These are phyloP conservation scores for Megatriorchis doriae DNA, from an alignment of 2,113 vertebrate genomes.

Conservation along the genomic window DNA sequence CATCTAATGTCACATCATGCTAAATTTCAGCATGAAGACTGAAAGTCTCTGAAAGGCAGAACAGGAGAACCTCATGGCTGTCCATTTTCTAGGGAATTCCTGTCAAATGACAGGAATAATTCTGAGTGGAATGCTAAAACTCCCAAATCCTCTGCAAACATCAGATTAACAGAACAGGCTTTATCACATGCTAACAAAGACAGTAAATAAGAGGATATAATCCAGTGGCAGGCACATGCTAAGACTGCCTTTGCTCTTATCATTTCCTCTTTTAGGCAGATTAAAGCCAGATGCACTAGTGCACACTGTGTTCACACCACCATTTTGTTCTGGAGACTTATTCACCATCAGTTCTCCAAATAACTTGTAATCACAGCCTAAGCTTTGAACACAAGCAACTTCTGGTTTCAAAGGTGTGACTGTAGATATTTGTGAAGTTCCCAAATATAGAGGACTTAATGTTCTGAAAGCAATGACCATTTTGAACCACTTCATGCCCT, in stretches of 20 bases:
- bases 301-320: background rate
- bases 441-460: background rate
- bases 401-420: background rate
- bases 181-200: background rate
- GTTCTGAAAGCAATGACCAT: background rate
- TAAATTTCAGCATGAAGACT: background rate
- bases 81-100: background rate
- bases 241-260: background rate
- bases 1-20: background rate
- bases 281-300: background rate
- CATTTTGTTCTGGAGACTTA: background rate
- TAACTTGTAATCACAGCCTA: background rate
- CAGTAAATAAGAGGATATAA: background rate
- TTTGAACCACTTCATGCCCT: accelerated
- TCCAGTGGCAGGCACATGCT: background rate
- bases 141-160: background rate
- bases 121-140: background rate
- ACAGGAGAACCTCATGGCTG: background rate
- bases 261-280: background rate
- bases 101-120: background rate
- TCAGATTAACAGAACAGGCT: background rate
- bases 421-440: background rate
- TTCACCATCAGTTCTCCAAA: background rate
- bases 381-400: background rate
- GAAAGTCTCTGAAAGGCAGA: background rate